These are phyloP conservation scores for Acipenser transmontanus DNA, from an alignment of 2,797 vertebrate species.

Conservation along the genomic window DNA sequence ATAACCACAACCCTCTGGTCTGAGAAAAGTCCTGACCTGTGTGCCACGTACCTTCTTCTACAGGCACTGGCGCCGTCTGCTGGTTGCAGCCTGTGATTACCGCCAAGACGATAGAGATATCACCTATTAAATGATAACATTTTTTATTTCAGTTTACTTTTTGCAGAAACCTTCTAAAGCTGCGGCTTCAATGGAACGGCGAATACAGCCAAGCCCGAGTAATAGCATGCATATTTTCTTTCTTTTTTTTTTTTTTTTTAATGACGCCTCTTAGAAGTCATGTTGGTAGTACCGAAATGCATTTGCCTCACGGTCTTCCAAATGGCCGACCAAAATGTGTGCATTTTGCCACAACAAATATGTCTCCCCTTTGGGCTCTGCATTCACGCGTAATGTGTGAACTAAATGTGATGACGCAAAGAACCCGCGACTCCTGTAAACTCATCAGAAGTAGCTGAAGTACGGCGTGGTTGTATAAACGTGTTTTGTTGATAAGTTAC, in stretches of 20 bases:
- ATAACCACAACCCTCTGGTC: too few relatives aligned
- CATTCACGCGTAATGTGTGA: constrained; percentile 1
- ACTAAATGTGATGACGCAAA: background rate
- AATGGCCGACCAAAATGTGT: background rate
- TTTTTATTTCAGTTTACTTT: background rate
- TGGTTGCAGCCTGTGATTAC: constrained; percentile 32
- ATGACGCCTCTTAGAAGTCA: background rate
- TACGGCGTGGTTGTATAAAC: background rate
- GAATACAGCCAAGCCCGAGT: too few relatives aligned
- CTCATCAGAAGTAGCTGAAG: too few relatives aligned
- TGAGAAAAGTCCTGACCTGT: too few relatives aligned
- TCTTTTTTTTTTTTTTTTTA: background rate
- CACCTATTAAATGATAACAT: constrained; percentile 16
- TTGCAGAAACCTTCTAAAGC: too few relatives aligned
- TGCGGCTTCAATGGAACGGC: too few relatives aligned
- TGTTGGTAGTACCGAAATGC: constrained; percentile 11
- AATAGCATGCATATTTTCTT: too few relatives aligned
- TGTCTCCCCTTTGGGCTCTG: constrained; percentile 2
- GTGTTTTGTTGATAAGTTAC: background rate
- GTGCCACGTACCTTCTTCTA: constrained; percentile 10
- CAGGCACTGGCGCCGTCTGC: constrained; percentile 34
- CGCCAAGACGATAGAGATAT: constrained; percentile 48
- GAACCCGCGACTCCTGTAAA: too few relatives aligned
- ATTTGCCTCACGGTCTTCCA: background rate
- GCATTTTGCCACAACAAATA: constrained; percentile 13